phyloP scores from a whole-genome alignment of 2,888 invertebrate genomes.

The Cosmia pyralina region DNA sequence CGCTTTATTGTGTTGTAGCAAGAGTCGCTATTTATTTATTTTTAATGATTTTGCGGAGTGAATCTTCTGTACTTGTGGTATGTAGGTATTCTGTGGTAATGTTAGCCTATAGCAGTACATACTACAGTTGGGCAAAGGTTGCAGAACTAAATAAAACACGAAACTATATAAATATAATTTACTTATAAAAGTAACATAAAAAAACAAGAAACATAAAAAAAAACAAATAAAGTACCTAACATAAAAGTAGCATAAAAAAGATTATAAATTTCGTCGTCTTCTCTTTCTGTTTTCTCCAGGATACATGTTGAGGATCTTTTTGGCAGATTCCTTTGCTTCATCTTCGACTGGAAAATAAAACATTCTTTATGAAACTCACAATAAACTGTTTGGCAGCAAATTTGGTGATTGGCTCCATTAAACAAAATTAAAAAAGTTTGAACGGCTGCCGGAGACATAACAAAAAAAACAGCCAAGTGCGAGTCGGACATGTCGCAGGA shows the following conservation, averaged over 20 bases:
- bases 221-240: too few species aligned
- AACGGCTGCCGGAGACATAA: not conserved
- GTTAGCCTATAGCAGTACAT: not conserved
- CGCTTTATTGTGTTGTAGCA: too few species aligned
- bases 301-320: slow-evolving; percentile 74
- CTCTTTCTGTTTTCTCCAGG: slow-evolving; percentile 73
- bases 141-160: slow-evolving; percentile 9
- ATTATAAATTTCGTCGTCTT: slow-evolving; percentile 50
- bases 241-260: not conserved
- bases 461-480: too few species aligned
- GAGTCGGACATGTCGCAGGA: too few species aligned
- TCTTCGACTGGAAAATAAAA: slow-evolving; percentile 70
- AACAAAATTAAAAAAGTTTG: not conserved
- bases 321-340: slow-evolving; percentile 71
- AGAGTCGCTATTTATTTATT: too few species aligned
- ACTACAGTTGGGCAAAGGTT: not conserved
- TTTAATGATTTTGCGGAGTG: too few species aligned
- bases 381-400: not conserved
- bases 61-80: too few species aligned
- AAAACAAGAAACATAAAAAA: too few species aligned
- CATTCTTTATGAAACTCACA: not conserved
- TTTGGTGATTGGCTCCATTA: too few species aligned
- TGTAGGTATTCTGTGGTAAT: not conserved
- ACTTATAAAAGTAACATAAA: not conserved
- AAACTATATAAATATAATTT: not conserved